Percentiles rank a stretch among this genome's conserved stretches.
Conservation (phyloP, 2,113 vertebrate genomes). For the Quiscalus mexicanus region DNA sequence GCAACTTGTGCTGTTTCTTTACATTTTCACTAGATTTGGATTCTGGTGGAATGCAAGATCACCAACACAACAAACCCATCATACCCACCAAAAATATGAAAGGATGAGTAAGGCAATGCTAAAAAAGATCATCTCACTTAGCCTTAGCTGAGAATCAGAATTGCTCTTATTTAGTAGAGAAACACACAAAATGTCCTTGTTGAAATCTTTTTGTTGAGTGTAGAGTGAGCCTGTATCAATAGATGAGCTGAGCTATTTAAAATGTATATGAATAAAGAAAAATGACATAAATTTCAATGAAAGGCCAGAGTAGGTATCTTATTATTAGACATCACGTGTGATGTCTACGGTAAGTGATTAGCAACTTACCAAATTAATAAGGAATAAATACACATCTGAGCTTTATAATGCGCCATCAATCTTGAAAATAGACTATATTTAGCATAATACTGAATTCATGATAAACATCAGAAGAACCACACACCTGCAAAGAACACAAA, state of each 20-base stretch:
- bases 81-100: neutral
- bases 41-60: neutral
- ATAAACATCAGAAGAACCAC: neutral
- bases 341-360: neutral
- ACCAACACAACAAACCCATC: neutral
- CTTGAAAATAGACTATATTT: neutral
- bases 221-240: neutral
- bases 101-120: neutral
- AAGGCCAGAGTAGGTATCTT: neutral
- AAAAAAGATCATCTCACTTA: neutral
- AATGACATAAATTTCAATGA: neutral
- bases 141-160: neutral
- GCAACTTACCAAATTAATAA: neutral
- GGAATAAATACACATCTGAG: neutral
- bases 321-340: fast-evolving
- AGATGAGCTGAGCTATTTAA: neutral
- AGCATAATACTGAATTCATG: neutral
- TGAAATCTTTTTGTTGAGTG: neutral
- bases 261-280: neutral
- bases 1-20: neutral
- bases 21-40: neutral
- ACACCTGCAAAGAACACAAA: neutral
- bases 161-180: neutral
- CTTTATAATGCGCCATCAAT: neutral
- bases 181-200: neutral